Evolutionary conservation across 2,797 vertebrate genomes (phyloP).

Genomic region (Acomys russatus): DNA sequence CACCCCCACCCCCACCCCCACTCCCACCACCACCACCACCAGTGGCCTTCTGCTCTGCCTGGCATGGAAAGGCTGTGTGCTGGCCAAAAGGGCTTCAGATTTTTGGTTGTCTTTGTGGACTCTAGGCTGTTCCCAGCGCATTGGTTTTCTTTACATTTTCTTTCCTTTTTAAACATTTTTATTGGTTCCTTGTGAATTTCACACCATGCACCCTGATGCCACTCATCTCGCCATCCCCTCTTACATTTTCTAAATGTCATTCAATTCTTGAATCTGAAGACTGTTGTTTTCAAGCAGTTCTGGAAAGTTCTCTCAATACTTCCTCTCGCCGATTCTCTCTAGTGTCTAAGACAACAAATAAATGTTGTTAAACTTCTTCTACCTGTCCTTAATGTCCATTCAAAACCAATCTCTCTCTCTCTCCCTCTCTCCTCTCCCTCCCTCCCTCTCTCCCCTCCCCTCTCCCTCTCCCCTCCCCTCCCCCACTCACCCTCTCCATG

Average conservation of each 20-base stretch:
- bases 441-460: fast-evolving
- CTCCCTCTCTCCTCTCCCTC: background rate
- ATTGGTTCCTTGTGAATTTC: no score
- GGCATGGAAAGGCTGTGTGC: background rate
- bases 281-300: background rate
- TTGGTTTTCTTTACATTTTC: background rate
- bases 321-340: background rate
- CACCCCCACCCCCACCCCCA: no score
- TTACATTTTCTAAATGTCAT: background rate
- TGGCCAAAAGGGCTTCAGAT: background rate
- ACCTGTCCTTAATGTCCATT: background rate
- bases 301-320: background rate
- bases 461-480: background rate
- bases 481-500: background rate
- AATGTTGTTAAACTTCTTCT: background rate
- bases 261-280: slow-evolving; percentile 30
- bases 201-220: no score
- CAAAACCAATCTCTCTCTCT: background rate
- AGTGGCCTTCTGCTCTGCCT: background rate
- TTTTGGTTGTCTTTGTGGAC: background rate
- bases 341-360: background rate
- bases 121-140: background rate
- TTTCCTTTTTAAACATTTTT: no score
- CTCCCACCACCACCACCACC: background rate
- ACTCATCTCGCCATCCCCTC: no score